A percentile compares a stretch with the other conserved stretches of the same genome.
Conservation (phyloP, 2,797 vertebrate genomes). For the Enteromius radiatus region DNA sequence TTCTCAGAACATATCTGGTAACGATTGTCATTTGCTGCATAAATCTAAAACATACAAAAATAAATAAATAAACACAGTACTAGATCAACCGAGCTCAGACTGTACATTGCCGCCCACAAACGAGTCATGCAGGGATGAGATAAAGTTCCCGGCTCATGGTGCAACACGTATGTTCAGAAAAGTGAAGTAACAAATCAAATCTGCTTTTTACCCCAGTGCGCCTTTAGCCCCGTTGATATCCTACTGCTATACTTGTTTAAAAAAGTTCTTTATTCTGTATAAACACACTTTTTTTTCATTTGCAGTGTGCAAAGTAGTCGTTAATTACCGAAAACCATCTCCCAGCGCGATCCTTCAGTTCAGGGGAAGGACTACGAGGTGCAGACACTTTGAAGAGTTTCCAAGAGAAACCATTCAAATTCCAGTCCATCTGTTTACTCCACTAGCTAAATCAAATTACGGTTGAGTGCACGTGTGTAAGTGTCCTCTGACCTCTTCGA, state of each 20-base stretch:
- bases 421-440: constrained; percentile 27
- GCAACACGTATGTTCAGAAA: neutral
- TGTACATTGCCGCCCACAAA: neutral
- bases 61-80: neutral
- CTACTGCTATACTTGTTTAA: constrained; percentile 19
- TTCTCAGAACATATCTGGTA: neutral
- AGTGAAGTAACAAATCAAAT: neutral
- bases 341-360: neutral
- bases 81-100: neutral
- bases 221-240: neutral
- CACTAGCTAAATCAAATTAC: constrained; percentile 18
- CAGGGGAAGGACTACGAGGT: neutral
- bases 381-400: neutral
- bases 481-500: constrained; percentile 1
- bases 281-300: constrained; percentile 54
- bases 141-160: neutral
- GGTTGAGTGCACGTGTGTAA: neutral
- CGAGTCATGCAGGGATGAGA: neutral
- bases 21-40: neutral
- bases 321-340: constrained; percentile 60
- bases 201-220: neutral
- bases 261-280: constrained; percentile 27
- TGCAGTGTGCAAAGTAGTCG: constrained; percentile 58
- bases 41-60: neutral
- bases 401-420: constrained; percentile 16